Evolutionary conservation across 2,113 vertebrate genomes (phyloP).

Genomic region (Pao palembangensis): DNA sequence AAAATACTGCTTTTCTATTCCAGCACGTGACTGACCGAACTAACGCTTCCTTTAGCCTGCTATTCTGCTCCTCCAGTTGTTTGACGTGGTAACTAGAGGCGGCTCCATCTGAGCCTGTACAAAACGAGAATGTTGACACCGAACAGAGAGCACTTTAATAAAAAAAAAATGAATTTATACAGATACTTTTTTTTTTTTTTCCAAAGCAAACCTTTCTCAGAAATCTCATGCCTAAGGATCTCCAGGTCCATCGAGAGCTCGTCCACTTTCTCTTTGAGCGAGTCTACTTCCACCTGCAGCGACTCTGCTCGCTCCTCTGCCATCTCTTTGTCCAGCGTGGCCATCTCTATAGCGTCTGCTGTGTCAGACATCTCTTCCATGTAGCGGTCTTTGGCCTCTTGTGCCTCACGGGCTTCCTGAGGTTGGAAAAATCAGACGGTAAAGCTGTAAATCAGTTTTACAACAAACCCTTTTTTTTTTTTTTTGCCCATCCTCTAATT

Average conservation of each 20-base stretch:
- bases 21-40: constrained; percentile 79
- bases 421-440: background rate
- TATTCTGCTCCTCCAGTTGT: constrained; percentile 93
- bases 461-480: too few species aligned
- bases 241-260: constrained; percentile 94
- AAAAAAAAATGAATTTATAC: background rate
- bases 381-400: constrained; percentile 92
- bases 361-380: constrained; percentile 99
- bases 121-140: background rate
- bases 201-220: constrained; percentile 87
- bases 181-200: too few species aligned
- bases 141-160: too few species aligned
- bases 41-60: constrained; percentile 89
- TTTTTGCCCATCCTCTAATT: background rate
- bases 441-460: background rate
- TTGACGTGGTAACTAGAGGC: constrained; percentile 96
- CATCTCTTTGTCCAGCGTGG: constrained; percentile 98
- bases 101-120: constrained; percentile 76
- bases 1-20: background rate
- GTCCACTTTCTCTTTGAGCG: constrained; percentile 88
- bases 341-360: constrained; percentile 95
- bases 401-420: constrained; percentile 79
- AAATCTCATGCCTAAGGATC: constrained; percentile 94
- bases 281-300: constrained; percentile 92
- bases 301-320: constrained; percentile 94